Evolutionary conservation across 2,113 vertebrate species (phyloP), one percentile per base, ranked within the genome.

Genomic region (Etheostoma spectabile): DNA sequence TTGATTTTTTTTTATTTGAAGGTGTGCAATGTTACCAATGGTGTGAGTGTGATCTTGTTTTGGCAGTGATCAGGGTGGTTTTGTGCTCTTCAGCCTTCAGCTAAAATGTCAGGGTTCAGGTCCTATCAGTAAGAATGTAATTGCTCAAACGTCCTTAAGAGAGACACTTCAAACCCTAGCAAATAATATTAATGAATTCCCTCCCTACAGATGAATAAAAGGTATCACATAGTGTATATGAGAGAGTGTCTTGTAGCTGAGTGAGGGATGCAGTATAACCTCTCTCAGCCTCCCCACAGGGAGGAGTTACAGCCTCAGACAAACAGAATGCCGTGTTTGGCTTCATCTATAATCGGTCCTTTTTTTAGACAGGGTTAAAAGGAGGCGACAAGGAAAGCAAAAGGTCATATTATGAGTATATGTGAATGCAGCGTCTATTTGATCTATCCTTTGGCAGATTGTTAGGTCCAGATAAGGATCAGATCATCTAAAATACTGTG

Each of bases 401-500:
- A 71, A 12, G 74, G 69, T 57, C 19, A 46, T 1, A 2, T 24
- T 33, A 46, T 33, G 16, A 70, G 53, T 10, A 14, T 48, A 24
- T 67, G 8, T 22, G 74, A 71, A 71, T 14, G 19, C 59, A 33
- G 15, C 18, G 0, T 48, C 49, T 67, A 30, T 79, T 61, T 67
- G 27, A 65, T 49, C 33, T 63, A 60, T 33, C 57, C 78, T 55
- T 30, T 56, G 33, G 22, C 70, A 24, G 63, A 74, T 49, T 80
- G 65, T 24, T 33, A 11, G 57, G 63, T 79, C 77, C 63, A 69
- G 82, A 79, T 79, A 55, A 62, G 66, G 79, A 78, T 83, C 73
- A 70, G 55, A 82, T 85, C 76, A 77, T 72, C 74, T 70, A 72
- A 83, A 86, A 86, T 59, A 75, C 38, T 27, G 68, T 59, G 66